phyloP scores from a whole-genome alignment of 2,797 vertebrate species.

The Mormyrops boulengeri region DNA sequence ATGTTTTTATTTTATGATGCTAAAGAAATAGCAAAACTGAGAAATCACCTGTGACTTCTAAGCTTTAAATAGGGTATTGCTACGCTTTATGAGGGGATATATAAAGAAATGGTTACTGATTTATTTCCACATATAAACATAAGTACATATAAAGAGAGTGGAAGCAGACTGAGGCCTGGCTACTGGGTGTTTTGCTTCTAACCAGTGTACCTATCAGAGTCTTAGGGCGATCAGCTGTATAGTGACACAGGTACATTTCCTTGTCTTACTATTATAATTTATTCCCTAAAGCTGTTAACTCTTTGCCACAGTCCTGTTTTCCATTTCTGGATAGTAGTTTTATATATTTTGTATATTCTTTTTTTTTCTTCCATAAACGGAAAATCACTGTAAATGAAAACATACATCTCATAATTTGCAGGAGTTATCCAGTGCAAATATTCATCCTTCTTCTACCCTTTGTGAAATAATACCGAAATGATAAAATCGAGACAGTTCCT shows the following conservation, averaged over 20 bases:
- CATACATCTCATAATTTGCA: background rate
- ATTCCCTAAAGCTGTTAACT: background rate
- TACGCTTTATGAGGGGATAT: background rate
- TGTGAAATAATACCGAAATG: background rate
- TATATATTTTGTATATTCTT: background rate
- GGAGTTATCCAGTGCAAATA: background rate
- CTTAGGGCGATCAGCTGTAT: background rate
- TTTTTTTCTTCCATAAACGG: background rate
- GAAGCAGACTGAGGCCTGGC: slow-evolving; percentile 27
- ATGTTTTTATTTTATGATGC: background rate
- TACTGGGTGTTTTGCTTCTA: background rate
- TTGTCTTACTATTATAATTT: background rate
- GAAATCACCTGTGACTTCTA: background rate
- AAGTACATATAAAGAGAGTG: slow-evolving; percentile 35
- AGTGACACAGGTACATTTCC: background rate
- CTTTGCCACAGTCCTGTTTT: background rate
- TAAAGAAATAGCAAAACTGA: background rate
- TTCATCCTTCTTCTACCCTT: background rate
- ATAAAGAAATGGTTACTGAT: slow-evolving; percentile 17
- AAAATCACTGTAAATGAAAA: background rate
- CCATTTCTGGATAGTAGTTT: background rate
- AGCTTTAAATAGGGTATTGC: background rate
- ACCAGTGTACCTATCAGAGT: background rate
- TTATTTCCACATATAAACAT: slow-evolving; percentile 28
- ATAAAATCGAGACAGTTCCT: background rate